Percentiles rank a stretch among this genome's conserved stretches.
Evolutionary conservation across 2,888 invertebrate genomes (phyloP).

Genomic region (Volucella zonaria): DNA sequence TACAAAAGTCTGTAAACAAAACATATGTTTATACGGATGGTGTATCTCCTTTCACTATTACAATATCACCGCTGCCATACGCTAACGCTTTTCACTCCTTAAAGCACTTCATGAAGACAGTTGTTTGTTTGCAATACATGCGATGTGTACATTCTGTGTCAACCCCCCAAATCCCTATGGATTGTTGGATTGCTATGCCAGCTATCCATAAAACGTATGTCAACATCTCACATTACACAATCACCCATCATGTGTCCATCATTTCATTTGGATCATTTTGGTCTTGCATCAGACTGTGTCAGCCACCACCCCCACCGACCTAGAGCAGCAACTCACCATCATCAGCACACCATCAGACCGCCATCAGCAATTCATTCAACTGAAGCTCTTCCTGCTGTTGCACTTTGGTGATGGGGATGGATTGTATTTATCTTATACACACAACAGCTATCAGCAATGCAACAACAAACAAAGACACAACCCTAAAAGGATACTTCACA

Average conservation of each 20-base stretch:
- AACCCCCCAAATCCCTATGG: not conserved
- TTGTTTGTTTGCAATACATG: constrained; percentile 20
- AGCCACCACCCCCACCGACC: not conserved
- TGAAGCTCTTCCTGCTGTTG: constrained; percentile 29
- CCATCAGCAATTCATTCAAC: constrained; percentile 21
- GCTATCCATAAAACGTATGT: constrained; percentile 29
- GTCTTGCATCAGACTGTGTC: not conserved
- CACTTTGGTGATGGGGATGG: constrained; percentile 21
- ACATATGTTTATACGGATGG: not conserved
- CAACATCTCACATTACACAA: constrained; percentile 51
- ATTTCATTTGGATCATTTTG: constrained; percentile 40
- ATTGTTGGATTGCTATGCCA: constrained; percentile 11
- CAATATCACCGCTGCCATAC: not conserved
- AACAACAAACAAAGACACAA: constrained; percentile 4
- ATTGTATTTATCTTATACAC: constrained; percentile 45
- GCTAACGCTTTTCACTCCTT: constrained; percentile 1
- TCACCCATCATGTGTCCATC: constrained; percentile 52
- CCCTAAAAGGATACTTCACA: constrained; percentile 34
- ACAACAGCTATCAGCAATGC: constrained; percentile 43
- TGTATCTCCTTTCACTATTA: not conserved
- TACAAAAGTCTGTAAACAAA: not conserved
- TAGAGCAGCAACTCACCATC: not conserved
- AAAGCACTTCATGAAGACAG: constrained; percentile 32
- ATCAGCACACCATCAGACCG: constrained; percentile 12
- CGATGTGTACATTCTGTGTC: not conserved